These are phyloP conservation scores for Tineola bisselliella DNA, from an alignment of 2,888 invertebrate species.

Conservation along the genomic window DNA sequence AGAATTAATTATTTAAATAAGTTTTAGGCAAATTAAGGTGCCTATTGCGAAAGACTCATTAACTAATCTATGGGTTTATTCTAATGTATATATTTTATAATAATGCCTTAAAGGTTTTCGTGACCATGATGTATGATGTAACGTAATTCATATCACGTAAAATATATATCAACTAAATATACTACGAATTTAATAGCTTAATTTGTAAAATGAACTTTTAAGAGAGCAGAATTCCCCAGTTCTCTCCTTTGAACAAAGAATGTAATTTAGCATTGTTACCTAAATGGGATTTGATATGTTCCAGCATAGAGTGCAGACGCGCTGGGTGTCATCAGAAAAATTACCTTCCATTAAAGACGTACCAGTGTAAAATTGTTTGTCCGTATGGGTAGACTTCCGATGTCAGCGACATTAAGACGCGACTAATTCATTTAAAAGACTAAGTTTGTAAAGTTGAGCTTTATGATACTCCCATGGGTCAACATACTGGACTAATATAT, in stretches of 20 bases:
- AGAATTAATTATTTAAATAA: slow-evolving; percentile 55
- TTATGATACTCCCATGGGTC: too few species aligned
- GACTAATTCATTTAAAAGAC: too few species aligned
- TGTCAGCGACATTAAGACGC: neutral
- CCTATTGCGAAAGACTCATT: neutral
- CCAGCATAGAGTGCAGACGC: neutral
- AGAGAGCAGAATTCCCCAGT: neutral
- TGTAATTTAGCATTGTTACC: slow-evolving; percentile 8
- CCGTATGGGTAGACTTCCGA: neutral
- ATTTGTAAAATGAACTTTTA: neutral
- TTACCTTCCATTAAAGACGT: neutral
- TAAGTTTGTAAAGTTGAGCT: too few species aligned
- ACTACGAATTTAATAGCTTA: neutral
- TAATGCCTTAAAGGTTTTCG: too few species aligned
- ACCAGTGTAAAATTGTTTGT: neutral
- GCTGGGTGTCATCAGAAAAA: neutral
- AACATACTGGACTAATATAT: too few species aligned
- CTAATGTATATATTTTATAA: too few species aligned
- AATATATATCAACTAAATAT: too few species aligned
- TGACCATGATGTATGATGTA: too few species aligned
- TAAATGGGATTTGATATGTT: neutral
- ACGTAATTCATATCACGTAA: too few species aligned
- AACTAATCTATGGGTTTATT: neutral
- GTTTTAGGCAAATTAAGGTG: slow-evolving; percentile 41
- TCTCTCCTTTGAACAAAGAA: neutral